Evolutionary conservation across 2,888 invertebrate species (phyloP), one percentile per base, ranked within the genome.

Genomic region (Hermaeophaga mercurialis): DNA sequence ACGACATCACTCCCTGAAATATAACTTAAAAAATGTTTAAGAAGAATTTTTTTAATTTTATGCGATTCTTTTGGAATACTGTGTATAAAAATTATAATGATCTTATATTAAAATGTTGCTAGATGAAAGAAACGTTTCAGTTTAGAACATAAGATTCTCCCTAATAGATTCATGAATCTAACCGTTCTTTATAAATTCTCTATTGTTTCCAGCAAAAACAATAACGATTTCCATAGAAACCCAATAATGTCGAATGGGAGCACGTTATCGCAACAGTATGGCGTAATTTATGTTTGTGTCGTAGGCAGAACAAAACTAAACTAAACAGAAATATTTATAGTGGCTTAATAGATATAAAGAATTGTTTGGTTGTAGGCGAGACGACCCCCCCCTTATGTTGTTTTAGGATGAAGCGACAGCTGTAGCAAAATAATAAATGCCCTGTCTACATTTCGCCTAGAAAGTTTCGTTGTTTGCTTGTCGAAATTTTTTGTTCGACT

Each of bases 201-300:
- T 49, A 64, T 64, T 65, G 64, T 66, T 58, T 57, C 56, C 57
- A 49, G 62, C 59, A 66, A 65, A 64, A 65, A 67, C 66, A 66
- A 66, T 65, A 65, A 65, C 63, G 59, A 67, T 67, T 67, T 67
- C 67, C 67, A 67, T 67, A 66, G 65, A 48, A 67, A 66, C 63
- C 61, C 63, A 54, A 67, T 67, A 67, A 67, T 64, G 61, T 61
- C 58, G 64, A 67, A 67, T 66, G 58, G 65, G 59, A 65, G 64
- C 63, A 61, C 65, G 67, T 67, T 67, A 67, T 67, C 66, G 64
- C 56, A 38, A 59, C 59, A 39, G 56, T 54, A 56, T 56, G 53
- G 41, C 22, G 56, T 61, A 59, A 64, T 63, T 66, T 66, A 66
- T 56, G 55, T 53, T 59, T 34, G 54, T 56, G 44, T 59, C 63